phyloP scores from a whole-genome alignment of 2,113 vertebrate genomes.

The Haemorhous mexicanus region DNA sequence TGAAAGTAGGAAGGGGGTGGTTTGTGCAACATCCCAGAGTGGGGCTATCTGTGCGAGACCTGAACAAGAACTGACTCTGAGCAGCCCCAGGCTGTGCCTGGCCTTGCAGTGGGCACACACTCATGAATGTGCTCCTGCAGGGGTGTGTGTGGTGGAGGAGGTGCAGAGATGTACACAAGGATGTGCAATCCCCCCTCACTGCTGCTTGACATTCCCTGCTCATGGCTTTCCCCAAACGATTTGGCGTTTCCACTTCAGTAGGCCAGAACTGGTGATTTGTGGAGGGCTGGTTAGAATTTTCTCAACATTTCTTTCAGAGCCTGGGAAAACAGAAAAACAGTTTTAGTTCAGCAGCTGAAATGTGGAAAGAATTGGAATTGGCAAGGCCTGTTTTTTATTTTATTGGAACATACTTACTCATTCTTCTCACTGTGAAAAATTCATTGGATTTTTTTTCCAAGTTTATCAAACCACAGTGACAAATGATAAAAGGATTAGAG shows the following conservation, averaged over 20 bases:
- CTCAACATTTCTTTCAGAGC: neutral
- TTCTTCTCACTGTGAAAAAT: conserved; percentile 57
- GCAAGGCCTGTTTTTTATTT: conserved; percentile 9
- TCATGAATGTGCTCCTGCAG: accelerated
- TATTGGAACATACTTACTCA: conserved; percentile 11
- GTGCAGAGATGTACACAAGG: neutral
- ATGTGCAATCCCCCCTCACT: neutral
- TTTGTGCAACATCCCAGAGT: neutral
- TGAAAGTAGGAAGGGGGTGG: neutral
- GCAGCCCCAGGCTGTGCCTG: neutral
- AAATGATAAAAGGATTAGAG: conserved; percentile 63
- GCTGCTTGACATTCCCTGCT: neutral
- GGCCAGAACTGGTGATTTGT: neutral
- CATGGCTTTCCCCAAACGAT: neutral
- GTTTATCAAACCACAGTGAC: conserved; percentile 58
- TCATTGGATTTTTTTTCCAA: conserved; percentile 33
- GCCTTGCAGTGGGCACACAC: accelerated
- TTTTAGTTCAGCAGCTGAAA: neutral
- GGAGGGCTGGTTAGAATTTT: neutral
- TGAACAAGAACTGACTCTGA: neutral
- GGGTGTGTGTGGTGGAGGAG: neutral
- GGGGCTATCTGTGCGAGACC: accelerated
- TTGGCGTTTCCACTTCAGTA: neutral
- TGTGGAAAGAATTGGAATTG: conserved; percentile 6
- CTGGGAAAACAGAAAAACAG: neutral